Evolutionary conservation across 2,113 vertebrate genomes (phyloP).

Genomic region (Orientallactaga bullata): DNA sequence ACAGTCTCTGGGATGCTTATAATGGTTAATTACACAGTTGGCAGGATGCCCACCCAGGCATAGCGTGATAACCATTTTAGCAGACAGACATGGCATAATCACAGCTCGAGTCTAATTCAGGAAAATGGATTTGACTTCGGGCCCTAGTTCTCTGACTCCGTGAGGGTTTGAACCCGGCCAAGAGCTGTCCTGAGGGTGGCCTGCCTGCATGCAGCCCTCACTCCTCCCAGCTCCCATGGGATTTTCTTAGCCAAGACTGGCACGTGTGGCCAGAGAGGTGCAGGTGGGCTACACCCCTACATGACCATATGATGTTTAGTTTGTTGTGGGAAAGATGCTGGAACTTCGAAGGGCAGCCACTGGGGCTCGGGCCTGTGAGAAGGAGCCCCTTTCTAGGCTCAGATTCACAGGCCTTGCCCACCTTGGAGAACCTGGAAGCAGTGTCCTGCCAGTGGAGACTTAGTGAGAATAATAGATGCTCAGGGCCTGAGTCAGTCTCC

Average conservation of each 20-base stretch:
- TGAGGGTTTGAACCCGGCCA: fast-evolving
- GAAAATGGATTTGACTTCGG: not conserved
- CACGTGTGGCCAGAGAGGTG: not conserved
- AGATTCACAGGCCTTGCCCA: not conserved
- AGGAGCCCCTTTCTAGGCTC: not conserved
- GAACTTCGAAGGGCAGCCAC: fast-evolving
- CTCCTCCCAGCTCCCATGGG: not conserved
- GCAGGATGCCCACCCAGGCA: fast-evolving
- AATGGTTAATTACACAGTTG: slow-evolving; percentile 6
- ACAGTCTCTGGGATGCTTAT: fast-evolving
- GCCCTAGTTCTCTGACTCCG: fast-evolving
- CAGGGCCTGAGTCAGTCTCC: not conserved
- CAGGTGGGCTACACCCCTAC: fast-evolving
- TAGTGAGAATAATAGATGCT: not conserved
- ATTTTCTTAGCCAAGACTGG: not conserved
- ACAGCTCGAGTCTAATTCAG: not conserved
- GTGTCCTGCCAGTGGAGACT: fast-evolving
- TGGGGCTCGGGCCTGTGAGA: not conserved
- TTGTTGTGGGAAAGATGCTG: not conserved
- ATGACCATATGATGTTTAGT: fast-evolving
- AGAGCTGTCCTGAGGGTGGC: not conserved
- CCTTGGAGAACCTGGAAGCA: not conserved
- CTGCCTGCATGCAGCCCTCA: fast-evolving
- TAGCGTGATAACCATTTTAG: fast-evolving
- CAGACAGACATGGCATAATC: not conserved